phyloP scores from a whole-genome alignment of 1,140 invertebrate genomes.

The Platyscapa corneri region DNA sequence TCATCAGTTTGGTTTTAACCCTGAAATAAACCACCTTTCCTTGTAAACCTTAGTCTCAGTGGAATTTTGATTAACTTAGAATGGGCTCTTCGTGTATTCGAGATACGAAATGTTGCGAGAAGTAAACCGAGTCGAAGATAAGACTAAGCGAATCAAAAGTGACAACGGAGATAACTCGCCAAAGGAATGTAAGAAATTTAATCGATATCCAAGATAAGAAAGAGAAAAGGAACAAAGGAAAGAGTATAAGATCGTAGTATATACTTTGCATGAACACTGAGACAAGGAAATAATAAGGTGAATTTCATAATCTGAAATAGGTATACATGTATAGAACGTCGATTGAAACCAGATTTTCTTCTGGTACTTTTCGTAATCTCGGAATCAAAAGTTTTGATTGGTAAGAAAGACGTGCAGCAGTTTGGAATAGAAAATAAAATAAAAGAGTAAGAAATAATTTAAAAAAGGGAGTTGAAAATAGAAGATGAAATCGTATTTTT shows the following conservation, averaged over 20 bases:
- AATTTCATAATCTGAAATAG: background rate
- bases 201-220: background rate
- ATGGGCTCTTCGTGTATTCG: background rate
- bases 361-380: background rate
- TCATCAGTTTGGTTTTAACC: background rate
- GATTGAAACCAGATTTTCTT: background rate
- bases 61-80: constrained; percentile 39
- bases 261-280: background rate
- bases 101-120: background rate
- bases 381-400: constrained; percentile 39
- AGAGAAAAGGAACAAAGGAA: background rate
- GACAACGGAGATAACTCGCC: background rate
- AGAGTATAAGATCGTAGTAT: background rate
- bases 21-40: background rate
- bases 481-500: no score
- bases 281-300: background rate
- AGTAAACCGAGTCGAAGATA: background rate
- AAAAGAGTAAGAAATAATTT: background rate
- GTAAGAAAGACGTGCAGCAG: background rate
- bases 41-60: background rate
- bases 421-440: background rate
- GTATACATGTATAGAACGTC: background rate
- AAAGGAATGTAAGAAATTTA: background rate
- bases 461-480: background rate
- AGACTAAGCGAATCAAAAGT: background rate